A percentile compares a stretch with the other conserved stretches of the same genome.
phyloP scores from a whole-genome alignment of 2,888 invertebrate genomes.

The Sesia apiformis region DNA sequence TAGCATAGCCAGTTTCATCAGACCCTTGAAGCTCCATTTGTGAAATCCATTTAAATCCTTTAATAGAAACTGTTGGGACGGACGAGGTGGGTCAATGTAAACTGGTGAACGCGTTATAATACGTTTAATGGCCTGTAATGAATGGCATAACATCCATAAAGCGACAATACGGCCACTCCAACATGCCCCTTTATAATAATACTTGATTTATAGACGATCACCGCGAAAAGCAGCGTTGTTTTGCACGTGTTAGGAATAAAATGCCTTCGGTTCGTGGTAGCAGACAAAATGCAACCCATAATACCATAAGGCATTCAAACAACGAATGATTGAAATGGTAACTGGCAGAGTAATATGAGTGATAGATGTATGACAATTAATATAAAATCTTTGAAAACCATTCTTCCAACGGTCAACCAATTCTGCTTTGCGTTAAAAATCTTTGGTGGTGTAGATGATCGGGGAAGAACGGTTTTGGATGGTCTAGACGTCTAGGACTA shows the following conservation, averaged over 20 bases:
- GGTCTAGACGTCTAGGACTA: no score
- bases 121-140: conserved; percentile 73
- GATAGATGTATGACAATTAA: background rate
- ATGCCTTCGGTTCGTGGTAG: conserved; percentile 35
- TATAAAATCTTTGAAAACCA: no score
- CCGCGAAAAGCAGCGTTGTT: conserved; percentile 52
- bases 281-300: conserved; percentile 15
- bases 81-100: conserved; percentile 21
- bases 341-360: background rate
- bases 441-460: no score
- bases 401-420: no score
- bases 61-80: conserved; percentile 10
- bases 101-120: conserved; percentile 56
- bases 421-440: no score
- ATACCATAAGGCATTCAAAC: conserved; percentile 24
- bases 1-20: conserved; percentile 32
- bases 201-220: conserved; percentile 62
- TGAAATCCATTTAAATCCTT: conserved; percentile 10
- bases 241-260: conserved; percentile 58
- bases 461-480: no score
- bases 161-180: conserved; percentile 68
- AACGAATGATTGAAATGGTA: background rate
- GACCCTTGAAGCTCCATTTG: conserved; percentile 38
- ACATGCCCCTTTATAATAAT: conserved; percentile 66
- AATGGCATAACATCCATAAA: conserved; percentile 73